Base-by-base conservation (phyloP, 2,113 vertebrate species). In the Dolichotis patagonum region DNA sequence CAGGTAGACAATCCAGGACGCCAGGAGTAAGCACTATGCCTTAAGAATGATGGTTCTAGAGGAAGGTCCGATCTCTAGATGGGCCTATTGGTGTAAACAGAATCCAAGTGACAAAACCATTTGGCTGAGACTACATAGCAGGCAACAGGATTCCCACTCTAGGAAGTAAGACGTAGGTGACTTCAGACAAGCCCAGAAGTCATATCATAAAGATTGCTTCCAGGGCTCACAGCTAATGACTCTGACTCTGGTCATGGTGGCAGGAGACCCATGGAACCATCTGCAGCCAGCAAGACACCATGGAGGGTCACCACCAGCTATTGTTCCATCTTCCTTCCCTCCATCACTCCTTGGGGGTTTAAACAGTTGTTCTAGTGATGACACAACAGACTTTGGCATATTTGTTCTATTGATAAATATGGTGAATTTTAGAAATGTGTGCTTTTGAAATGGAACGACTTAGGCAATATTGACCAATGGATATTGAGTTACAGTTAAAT, bases 351-450 rank as follows among this genome's bases (percentile, higher is more conserved):
- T 77, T 46, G 85, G 62, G 56, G 14, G 30, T 87, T 87, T 46
- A 49, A 92, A 86, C 19, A 49, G 11, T 71, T 87, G 88, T 90
- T 77, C 46, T 95, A 63, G n/a, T 82, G 81, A 88, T 62, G 62
- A 71, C 46, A 77, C 13, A 63, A 82, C 13, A 92, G 82, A 17
- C 0, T 26, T 81, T 93, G 81, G 26, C 26, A 30, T 41, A 32
- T 16, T n/a, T 62, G 1, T 38, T 83, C 49, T 71, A 3, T 88
- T 73, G 62, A 85, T 86, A 83, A 94, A 73, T 71, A 52, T 11
- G 12, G 19, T 82, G 12, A 93, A 75, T 80, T 96, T 87, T 5
- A n/a, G 60, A 94, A 88, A 71, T 32, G 3, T 54, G 26, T 30
- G 6, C 38, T 93, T 95, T 96, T 86, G 30, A 24, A 94, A 93